Conservation (phyloP, 2,113 vertebrate genomes). For the Melanostigma gelatinosum region DNA sequence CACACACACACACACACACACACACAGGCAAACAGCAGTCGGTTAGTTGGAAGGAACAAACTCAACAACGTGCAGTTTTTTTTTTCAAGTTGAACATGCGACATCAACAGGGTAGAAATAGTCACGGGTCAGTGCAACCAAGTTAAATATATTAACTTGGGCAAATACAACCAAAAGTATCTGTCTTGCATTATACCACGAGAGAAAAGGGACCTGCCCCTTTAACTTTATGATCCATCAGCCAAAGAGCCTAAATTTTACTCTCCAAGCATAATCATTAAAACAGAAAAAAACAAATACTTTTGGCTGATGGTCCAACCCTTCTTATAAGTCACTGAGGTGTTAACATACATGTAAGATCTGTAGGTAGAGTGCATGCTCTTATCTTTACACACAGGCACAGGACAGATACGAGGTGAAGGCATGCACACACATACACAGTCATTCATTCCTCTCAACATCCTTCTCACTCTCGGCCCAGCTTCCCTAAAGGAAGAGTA, state of each 20-base stretch:
- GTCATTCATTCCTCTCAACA: conserved; percentile 27
- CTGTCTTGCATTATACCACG: neutral
- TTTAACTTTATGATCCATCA: conserved; percentile 26
- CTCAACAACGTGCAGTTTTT: conserved; percentile 64
- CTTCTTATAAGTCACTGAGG: neutral
- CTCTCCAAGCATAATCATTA: neutral
- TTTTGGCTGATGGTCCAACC: conserved; percentile 13
- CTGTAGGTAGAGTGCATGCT: conserved; percentile 39
- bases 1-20: conserved; percentile 84
- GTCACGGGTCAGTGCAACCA: conserved; percentile 7
- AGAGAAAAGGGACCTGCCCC: conserved; percentile 12
- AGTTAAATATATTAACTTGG: neutral
- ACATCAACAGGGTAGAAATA: neutral
- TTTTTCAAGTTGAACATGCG: conserved; percentile 60
- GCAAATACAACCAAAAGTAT: neutral
- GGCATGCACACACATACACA: conserved; percentile 2
- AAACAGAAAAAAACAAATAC: neutral
- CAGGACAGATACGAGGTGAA: conserved; percentile 8
- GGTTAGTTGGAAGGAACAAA: conserved; percentile 70
- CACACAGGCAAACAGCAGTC: conserved; percentile 74
- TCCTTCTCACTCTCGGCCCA: conserved; percentile 6
- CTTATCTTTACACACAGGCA: conserved; percentile 48
- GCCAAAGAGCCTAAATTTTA: conserved; percentile 6
- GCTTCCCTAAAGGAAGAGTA: conserved; percentile 18
- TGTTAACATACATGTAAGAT: conserved; percentile 21